phyloP scores from a whole-genome alignment of 2,888 invertebrate genomes.

The Stenurella melanura region DNA sequence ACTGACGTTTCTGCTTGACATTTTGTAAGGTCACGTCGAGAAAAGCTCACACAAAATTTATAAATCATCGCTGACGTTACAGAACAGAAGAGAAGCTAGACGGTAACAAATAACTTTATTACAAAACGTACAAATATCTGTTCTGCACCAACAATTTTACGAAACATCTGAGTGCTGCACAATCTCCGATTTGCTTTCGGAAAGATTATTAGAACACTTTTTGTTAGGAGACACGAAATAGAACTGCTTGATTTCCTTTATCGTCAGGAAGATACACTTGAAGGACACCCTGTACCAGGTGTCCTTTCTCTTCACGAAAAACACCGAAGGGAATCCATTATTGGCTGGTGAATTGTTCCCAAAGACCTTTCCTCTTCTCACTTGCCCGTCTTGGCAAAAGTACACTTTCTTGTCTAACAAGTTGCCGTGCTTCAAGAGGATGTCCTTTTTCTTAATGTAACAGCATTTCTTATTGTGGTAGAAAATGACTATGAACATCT shows the following conservation, averaged over 20 bases:
- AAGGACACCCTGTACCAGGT: conserved; percentile 56
- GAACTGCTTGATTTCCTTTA: conserved; percentile 54
- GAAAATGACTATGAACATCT: conserved; percentile 54
- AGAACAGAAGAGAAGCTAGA: neutral
- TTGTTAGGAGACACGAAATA: conserved; percentile 42
- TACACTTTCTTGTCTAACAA: conserved; percentile 55
- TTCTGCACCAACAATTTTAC: neutral
- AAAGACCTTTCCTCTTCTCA: conserved; percentile 54
- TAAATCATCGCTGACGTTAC: neutral
- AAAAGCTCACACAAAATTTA: neutral
- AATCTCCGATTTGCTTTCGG: conserved; percentile 9
- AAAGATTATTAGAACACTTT: neutral
- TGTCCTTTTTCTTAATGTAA: conserved; percentile 53
- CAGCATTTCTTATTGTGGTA: conserved; percentile 56
- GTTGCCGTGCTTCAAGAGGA: conserved; percentile 59
- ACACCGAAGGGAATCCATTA: conserved; percentile 57
- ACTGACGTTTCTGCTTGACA: neutral
- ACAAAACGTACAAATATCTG: neutral
- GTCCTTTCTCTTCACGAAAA: conserved; percentile 54
- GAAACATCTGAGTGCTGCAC: neutral
- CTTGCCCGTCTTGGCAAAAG: conserved; percentile 50
- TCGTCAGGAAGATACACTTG: conserved; percentile 57
- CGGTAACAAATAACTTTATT: neutral
- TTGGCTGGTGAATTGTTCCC: conserved; percentile 61
- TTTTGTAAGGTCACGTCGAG: neutral